Percentiles rank a stretch among this genome's conserved stretches.
Evolutionary conservation across 2,888 invertebrate genomes (phyloP).

Genomic region (Tigriopus californicus): DNA sequence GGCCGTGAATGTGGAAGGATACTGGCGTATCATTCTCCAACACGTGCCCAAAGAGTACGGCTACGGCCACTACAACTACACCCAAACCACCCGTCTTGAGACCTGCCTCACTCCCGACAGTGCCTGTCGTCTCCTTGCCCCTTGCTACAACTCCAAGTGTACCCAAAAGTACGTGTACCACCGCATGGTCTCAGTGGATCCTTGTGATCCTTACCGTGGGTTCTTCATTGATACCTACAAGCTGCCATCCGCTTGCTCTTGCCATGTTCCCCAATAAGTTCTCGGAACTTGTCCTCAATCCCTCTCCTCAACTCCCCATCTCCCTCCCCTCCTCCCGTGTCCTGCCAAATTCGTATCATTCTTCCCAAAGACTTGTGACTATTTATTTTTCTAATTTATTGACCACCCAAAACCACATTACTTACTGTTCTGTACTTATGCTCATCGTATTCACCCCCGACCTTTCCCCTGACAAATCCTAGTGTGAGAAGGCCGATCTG

Average conservation of each 20-base stretch:
- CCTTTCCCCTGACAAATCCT: neutral
- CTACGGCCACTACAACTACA: conserved; percentile 17
- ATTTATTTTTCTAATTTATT: neutral
- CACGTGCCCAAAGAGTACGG: conserved; percentile 16
- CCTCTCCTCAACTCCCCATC: neutral
- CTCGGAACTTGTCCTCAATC: neutral
- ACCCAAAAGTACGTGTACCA: conserved; percentile 22
- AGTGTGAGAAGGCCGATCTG: neutral
- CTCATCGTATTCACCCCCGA: neutral
- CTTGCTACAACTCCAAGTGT: conserved; percentile 21
- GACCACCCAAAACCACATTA: no score
- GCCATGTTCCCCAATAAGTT: conserved; percentile 21
- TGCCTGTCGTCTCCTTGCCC: conserved; percentile 21
- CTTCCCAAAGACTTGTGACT: neutral
- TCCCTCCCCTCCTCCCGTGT: neutral
- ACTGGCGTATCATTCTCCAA: conserved; percentile 20
- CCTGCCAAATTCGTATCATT: neutral
- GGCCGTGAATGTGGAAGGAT: conserved; percentile 19
- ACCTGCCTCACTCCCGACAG: conserved; percentile 20
- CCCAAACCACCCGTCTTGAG: conserved; percentile 20
- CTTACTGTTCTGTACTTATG: no score
- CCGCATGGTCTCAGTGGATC: conserved; percentile 21
- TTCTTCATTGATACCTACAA: conserved; percentile 25
- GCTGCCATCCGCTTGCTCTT: conserved; percentile 24
- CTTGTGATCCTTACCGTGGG: conserved; percentile 22